Percentiles rank a stretch among this genome's conserved stretches.
Conservation (phyloP, 2,113 vertebrate genomes). For the Polypterus senegalus region DNA sequence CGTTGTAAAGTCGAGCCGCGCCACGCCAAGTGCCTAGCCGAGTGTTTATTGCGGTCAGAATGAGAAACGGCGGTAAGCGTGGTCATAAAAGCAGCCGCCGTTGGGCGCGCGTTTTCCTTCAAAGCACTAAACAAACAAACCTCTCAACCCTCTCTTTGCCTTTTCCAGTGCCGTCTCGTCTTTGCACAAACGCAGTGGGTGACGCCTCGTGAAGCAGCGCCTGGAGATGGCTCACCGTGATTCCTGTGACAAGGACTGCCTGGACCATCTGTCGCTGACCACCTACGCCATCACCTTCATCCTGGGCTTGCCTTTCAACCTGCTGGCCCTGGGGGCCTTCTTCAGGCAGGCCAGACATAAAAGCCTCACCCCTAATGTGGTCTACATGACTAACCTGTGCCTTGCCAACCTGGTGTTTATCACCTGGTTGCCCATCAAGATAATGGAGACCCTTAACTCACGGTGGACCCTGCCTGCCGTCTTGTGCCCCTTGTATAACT, state of each 20-base stretch:
- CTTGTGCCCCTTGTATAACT: conserved; percentile 50
- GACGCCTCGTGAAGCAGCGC: too few species aligned
- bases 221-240: not conserved
- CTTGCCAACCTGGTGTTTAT: conserved; percentile 53
- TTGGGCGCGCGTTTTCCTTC: too few species aligned
- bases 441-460: conserved; percentile 35
- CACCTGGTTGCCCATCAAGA: conserved; percentile 51
- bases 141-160: too few species aligned
- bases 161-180: too few species aligned
- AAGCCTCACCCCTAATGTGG: conserved; percentile 52
- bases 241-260: not conserved
- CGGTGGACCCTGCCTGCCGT: conserved; percentile 38
- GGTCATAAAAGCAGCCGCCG: too few species aligned
- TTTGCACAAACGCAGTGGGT: too few species aligned
- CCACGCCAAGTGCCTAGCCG: too few species aligned
- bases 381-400: conserved; percentile 63
- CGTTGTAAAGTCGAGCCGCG: too few species aligned
- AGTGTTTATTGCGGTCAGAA: too few species aligned
- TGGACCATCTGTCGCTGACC: conserved; percentile 23
- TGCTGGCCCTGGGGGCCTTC: conserved; percentile 49
- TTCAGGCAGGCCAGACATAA: conserved; percentile 46
- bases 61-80: too few species aligned
- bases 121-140: too few species aligned
- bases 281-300: conserved; percentile 52
- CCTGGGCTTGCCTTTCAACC: conserved; percentile 55